These are phyloP conservation scores for Hyla sarda DNA, from an alignment of 2,113 vertebrate genomes.

Conservation along the genomic window DNA sequence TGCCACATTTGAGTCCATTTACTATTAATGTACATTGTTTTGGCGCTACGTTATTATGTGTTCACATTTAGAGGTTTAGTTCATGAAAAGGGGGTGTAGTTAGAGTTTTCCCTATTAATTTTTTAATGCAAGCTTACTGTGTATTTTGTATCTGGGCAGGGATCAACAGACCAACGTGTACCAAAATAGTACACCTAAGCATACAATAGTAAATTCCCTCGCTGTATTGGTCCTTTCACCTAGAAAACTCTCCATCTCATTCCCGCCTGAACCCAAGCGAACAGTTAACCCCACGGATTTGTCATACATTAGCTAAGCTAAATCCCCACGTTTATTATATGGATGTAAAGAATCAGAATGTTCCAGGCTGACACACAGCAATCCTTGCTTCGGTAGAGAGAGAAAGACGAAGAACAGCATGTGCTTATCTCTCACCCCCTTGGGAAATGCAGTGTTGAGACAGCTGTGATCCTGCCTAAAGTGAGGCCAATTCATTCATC, in stretches of 20 bases:
- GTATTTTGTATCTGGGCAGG: too few species aligned
- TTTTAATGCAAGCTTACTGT: too few species aligned
- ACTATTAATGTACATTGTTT: too few species aligned
- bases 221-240: not conserved
- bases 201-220: too few species aligned
- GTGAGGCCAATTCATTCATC: slow-evolving; percentile 45
- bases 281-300: not conserved
- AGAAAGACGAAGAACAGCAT: slow-evolving; percentile 1
- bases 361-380: not conserved
- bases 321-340: not conserved
- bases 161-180: too few species aligned
- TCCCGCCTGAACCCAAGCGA: not conserved
- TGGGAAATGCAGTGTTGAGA: slow-evolving; percentile 24
- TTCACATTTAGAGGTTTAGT: too few species aligned
- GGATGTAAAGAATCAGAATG: not conserved
- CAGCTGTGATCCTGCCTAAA: slow-evolving; percentile 48
- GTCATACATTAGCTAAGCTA: not conserved
- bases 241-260: not conserved
- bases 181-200: too few species aligned
- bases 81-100: too few species aligned
- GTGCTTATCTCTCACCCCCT: slow-evolving; percentile 50
- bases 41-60: too few species aligned
- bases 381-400: not conserved
- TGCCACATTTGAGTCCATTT: too few species aligned
- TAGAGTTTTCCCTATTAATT: too few species aligned